Conservation (phyloP, 2,797 vertebrate species). For the Epinephelus malabaricus region DNA sequence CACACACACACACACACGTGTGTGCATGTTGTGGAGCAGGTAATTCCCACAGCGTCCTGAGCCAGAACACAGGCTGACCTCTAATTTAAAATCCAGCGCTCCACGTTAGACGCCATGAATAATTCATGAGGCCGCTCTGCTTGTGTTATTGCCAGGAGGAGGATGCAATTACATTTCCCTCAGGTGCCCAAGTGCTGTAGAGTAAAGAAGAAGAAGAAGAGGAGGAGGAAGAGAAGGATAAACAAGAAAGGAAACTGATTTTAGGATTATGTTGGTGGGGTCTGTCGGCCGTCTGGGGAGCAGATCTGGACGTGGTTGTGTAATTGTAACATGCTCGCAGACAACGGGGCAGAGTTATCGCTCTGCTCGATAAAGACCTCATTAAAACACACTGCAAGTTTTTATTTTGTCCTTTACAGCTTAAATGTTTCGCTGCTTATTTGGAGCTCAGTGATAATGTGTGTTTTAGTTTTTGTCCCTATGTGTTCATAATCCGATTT, state of each 20-base stretch:
- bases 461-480: not conserved
- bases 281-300: conserved; percentile 22
- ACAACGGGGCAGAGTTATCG: conserved; percentile 11
- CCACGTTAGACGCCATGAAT: conserved; percentile 75
- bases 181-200: conserved; percentile 61
- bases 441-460: conserved; percentile 17
- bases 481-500: conserved; percentile 13
- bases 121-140: conserved; percentile 76
- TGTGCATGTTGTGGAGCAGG: conserved; percentile 34
- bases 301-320: conserved; percentile 3
- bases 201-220: conserved; percentile 27
- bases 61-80: conserved; percentile 75
- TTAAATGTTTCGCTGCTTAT: conserved; percentile 24
- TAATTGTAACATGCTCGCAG: conserved; percentile 6
- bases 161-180: conserved; percentile 79
- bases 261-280: conserved; percentile 12
- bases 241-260: conserved; percentile 3
- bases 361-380: conserved; percentile 34
- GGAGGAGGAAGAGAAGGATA: not conserved
- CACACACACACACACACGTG: not conserved
- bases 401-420: conserved; percentile 31
- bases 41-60: conserved; percentile 62
- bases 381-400: conserved; percentile 45
- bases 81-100: conserved; percentile 79
- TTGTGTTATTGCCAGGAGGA: conserved; percentile 76